Evolutionary conservation across 2,888 invertebrate genomes (phyloP), one percentile per base, ranked within the genome.

Genomic region (Lasioglossum lativentre): DNA sequence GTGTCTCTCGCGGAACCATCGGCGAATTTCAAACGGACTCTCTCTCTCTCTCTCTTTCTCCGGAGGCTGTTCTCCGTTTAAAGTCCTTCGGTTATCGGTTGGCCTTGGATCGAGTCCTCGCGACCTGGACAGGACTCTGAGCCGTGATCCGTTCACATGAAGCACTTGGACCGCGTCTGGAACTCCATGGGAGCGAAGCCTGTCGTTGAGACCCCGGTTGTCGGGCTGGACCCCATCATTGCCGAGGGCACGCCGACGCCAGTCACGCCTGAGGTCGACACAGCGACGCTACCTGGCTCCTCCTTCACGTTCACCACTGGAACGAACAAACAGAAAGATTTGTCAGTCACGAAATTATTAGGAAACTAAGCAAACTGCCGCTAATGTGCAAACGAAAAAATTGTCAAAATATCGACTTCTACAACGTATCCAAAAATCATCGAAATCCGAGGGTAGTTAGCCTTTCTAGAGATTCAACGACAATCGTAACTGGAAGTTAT

Each of bases 261-360:
- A 19, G 91, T 91, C 40, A 93, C 77, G 72, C 93, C 90, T 76
- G 92, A 90, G 27, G 93, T 90, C 19, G 93, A 92, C 19, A 93
- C 92, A 19, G 92, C 88, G 10, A 93, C 92, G 75, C 90, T 93
- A 14, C 94, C 93, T 6, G 95, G 95, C 47, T 95, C 95, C 52
- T 95, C 95, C 86, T 95, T 95, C 30, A 94, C 93, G 89, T 92
- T 93, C 45, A 95, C 92, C 90, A 93, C 94, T 95, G 85, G 8
- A 27, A 42, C 42, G 34, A 19, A 23, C 38, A 23, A 68, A 56
- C n/a, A 4, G 10, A 23, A 10, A 23, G 34, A n/a, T 8, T 63
- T 34, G 30, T 34, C 8, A 63, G 30, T 30, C n/a, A 63, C n/a
- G 63, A 19, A 63, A 30, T 4, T 52, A 23, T 52, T 19, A 52